Evolutionary conservation across 2,797 vertebrate genomes (phyloP).

Genomic region (Channallabes apus): DNA sequence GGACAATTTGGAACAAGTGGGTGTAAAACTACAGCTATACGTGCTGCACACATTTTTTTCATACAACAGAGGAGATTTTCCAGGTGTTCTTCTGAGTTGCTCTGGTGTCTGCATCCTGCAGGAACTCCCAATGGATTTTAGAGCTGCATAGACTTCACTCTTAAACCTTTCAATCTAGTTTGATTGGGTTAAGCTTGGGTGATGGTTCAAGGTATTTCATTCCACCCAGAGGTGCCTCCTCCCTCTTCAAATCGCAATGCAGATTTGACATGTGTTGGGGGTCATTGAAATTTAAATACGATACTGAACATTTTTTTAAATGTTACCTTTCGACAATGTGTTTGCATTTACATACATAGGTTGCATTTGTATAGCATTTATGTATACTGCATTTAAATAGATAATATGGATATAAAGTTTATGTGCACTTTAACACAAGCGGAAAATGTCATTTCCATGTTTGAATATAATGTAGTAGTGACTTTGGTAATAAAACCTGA

Average conservation of each 20-base stretch:
- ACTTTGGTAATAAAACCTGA: slow-evolving; percentile 23
- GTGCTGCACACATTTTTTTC: slow-evolving; percentile 3
- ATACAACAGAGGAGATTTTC: slow-evolving; percentile 22
- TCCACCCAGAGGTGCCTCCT: slow-evolving; percentile 1
- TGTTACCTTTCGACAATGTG: background rate
- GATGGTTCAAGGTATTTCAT: background rate
- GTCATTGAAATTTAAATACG: slow-evolving; percentile 8
- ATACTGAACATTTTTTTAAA: background rate
- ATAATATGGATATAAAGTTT: slow-evolving; percentile 23
- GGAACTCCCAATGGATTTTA: slow-evolving; percentile 1
- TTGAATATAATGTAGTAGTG: slow-evolving; percentile 14
- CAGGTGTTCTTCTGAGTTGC: slow-evolving; percentile 8
- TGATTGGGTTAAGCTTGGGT: slow-evolving; percentile 24
- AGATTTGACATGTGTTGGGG: slow-evolving; percentile 15
- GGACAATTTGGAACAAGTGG: slow-evolving; percentile 17
- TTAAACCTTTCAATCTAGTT: slow-evolving; percentile 23
- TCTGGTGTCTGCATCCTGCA: slow-evolving; percentile 10
- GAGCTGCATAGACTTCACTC: slow-evolving; percentile 25
- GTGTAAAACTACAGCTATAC: slow-evolving; percentile 6
- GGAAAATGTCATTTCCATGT: background rate
- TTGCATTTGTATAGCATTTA: too few relatives aligned
- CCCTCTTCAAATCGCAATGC: background rate
- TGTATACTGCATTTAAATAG: slow-evolving; percentile 19
- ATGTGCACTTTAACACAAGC: slow-evolving; percentile 9
- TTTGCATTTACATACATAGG: background rate